phyloP scores from a whole-genome alignment of 1,140 invertebrate genomes.

The Dendrolimus kikuchii region DNA sequence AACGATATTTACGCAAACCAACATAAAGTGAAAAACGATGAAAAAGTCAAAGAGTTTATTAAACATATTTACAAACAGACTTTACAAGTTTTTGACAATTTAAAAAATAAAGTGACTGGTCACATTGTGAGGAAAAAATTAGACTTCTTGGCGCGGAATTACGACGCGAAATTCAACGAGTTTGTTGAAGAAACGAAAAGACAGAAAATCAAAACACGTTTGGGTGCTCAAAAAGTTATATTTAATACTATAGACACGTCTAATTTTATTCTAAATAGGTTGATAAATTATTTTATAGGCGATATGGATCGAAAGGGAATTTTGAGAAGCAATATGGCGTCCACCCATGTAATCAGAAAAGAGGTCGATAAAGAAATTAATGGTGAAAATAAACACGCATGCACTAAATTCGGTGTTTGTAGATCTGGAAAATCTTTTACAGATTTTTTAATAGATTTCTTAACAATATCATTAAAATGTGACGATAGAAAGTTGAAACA shows the following conservation, averaged over 20 bases:
- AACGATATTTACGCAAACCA: constrained; percentile 1
- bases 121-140: constrained; percentile 14
- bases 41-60: constrained; percentile 20
- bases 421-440: constrained; percentile 18
- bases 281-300: constrained; percentile 20
- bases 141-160: constrained; percentile 14
- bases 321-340: constrained; percentile 4
- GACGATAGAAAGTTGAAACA: constrained; percentile 25
- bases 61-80: constrained; percentile 24
- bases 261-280: constrained; percentile 18
- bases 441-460: constrained; percentile 19
- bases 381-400: constrained; percentile 26
- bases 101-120: constrained; percentile 17
- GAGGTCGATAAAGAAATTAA: constrained; percentile 20
- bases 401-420: constrained; percentile 26
- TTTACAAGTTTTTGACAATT: constrained; percentile 21
- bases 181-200: constrained; percentile 20
- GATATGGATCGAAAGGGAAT: constrained; percentile 13
- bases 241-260: constrained; percentile 31
- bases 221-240: constrained; percentile 29
- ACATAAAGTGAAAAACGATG: constrained; percentile 19
- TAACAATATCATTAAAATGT: constrained; percentile 15
- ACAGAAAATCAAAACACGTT: constrained; percentile 28
- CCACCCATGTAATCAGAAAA: constrained; percentile 15
- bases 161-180: constrained; percentile 24